Evolutionary conservation across 2,888 invertebrate species (phyloP), one percentile per base, ranked within the genome.

Genomic region (Ceriagrion tenellum): DNA sequence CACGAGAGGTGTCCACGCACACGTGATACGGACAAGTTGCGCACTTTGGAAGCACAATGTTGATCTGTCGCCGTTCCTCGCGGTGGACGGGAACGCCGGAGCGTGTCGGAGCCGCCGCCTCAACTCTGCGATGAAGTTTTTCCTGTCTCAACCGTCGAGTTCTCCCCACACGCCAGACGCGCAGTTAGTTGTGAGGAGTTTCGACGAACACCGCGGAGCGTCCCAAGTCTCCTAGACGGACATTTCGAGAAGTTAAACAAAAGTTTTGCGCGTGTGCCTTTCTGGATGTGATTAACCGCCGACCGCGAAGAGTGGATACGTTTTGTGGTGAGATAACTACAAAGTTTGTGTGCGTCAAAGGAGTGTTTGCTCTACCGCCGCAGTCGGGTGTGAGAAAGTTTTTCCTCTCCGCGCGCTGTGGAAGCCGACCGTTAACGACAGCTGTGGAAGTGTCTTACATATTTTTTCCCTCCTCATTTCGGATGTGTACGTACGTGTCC

Each of bases 381-480:
- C 47, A 69, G 26, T 81, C 30, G 12, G 35, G 16, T 4, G n/a
- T 26, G 69, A n/a, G 26, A 81, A 81, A 81, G 81, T 81, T 81
- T 59, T 81, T 81, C 30, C 81, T 35, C 81, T n/a, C 0, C 81
- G 35, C 35, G 2, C 81, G 81, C 18, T 13, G 69, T 16, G 81
- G 35, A 81, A 81, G 81, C 35, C 47, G 81, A 81, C 81, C 81
- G 81, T 81, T 81, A 81, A 16, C 35, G 81, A 81, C 81, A 81
- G 81, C 30, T 81, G 81, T 81, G 81, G 35, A 81, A 35, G 30
- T 30, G 30, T 81, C 35, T 18, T 2, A 81, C 18, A 3, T 30
- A 26, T 12, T 69, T 81, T 81, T 35, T 81, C 12, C 81, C 16
- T 47, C 47, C 8, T 47, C 47, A 8, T 47, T 47, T 47, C 47